phyloP scores from a whole-genome alignment of 2,113 vertebrate genomes.

The Craseonycteris thonglongyai region DNA sequence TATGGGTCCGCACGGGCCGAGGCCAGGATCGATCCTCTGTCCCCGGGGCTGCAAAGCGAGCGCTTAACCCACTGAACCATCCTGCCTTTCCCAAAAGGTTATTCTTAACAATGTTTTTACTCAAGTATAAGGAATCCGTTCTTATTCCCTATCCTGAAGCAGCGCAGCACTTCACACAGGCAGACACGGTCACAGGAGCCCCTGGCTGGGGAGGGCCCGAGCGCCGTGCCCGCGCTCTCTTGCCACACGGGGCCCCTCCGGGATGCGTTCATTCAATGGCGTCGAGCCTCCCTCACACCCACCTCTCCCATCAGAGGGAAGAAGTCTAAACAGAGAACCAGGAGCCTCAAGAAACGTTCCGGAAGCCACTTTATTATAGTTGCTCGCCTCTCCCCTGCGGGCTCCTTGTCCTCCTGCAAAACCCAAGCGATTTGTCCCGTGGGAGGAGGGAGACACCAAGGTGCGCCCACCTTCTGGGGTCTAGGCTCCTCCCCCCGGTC shows the following conservation, averaged over 20 bases:
- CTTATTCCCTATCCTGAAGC: constrained; percentile 1
- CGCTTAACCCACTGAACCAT: too few relatives aligned
- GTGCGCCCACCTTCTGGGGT: not conserved
- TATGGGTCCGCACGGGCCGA: too few relatives aligned
- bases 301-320: not conserved
- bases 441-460: not conserved
- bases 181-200: not conserved
- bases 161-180: constrained; percentile 25
- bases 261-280: too few relatives aligned
- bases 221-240: too few relatives aligned
- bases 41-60: too few relatives aligned
- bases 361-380: not conserved
- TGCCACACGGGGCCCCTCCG: too few relatives aligned
- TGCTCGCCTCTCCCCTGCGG: not conserved
- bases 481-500: not conserved
- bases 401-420: not conserved
- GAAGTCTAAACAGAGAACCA: not conserved
- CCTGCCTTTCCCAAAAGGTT: too few relatives aligned
- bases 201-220: constrained; percentile 7
- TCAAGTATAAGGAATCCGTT: constrained; percentile 41
- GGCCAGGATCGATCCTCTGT: too few relatives aligned
- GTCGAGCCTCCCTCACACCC: not conserved
- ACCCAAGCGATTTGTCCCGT: not conserved
- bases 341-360: not conserved
- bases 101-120: constrained; percentile 24